Conservation (phyloP, 2,888 invertebrate species). For the Psylliodes chrysocephalus region DNA sequence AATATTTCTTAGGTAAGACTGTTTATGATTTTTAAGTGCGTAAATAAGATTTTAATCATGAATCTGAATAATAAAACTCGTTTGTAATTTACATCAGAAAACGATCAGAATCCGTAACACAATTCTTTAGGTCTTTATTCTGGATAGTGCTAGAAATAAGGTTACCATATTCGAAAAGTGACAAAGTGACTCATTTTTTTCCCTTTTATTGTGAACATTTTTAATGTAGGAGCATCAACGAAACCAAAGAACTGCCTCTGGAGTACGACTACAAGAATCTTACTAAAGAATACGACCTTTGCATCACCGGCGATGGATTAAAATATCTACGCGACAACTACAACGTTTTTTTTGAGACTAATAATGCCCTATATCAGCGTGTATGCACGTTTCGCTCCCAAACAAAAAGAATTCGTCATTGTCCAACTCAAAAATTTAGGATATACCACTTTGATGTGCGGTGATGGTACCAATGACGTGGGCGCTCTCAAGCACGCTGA, state of each 20-base stretch:
- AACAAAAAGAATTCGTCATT: constrained; percentile 97
- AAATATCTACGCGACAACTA: constrained; percentile 74
- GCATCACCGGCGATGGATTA: constrained; percentile 94
- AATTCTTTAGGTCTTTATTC: too few relatives aligned
- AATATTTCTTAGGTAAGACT: too few relatives aligned
- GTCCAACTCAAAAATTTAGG: constrained; percentile 89
- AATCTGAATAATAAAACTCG: too few relatives aligned
- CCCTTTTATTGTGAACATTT: too few relatives aligned
- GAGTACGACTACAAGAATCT: constrained; percentile 67
- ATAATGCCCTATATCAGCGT: constrained; percentile 89
- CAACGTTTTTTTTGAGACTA: constrained; percentile 71
- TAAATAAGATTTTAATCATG: too few relatives aligned
- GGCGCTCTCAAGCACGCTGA: constrained; percentile 98
- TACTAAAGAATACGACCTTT: constrained; percentile 84
- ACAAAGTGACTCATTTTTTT: too few relatives aligned
- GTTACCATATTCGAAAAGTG: too few relatives aligned
- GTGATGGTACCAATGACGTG: constrained; percentile 99
- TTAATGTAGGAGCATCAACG: constrained; percentile 67
- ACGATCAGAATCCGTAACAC: too few relatives aligned
- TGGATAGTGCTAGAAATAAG: too few relatives aligned
- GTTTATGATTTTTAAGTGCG: too few relatives aligned
- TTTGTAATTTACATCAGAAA: too few relatives aligned
- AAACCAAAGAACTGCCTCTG: constrained; percentile 68
- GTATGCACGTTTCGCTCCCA: constrained; percentile 97
- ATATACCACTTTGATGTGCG: constrained; percentile 96